Evolutionary conservation across 1,140 invertebrate species (phyloP).

Genomic region (Platyura marginata): DNA sequence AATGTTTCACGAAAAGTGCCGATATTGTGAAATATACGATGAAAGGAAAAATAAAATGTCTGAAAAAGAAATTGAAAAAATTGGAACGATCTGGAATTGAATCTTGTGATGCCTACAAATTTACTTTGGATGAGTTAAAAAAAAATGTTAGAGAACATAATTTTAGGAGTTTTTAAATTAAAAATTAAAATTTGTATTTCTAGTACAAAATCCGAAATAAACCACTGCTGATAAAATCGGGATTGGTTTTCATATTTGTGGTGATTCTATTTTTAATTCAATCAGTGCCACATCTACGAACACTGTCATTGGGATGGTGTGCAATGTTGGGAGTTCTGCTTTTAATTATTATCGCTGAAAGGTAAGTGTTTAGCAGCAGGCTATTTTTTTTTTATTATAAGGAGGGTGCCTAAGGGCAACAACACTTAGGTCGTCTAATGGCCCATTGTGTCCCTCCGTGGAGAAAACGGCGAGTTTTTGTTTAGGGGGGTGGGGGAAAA

Average conservation of each 20-base stretch:
- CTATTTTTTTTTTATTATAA: too few species aligned
- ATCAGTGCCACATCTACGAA: conserved; percentile 47
- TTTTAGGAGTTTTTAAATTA: conserved; percentile 11
- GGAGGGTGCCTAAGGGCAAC: too few species aligned
- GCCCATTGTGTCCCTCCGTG: too few species aligned
- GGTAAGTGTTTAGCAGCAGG: too few species aligned
- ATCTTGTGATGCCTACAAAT: conserved; percentile 45
- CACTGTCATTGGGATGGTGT: conserved; percentile 65
- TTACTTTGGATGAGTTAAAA: conserved; percentile 51
- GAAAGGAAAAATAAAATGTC: conserved; percentile 48
- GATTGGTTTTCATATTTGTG: conserved; percentile 46
- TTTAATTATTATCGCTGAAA: conserved; percentile 55
- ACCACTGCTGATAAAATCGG: conserved; percentile 52
- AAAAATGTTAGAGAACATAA: conserved; percentile 47
- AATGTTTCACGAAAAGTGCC: conserved; percentile 70
- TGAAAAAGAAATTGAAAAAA: conserved; percentile 47
- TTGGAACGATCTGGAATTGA: conserved; percentile 40
- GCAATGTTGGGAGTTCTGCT: conserved; percentile 61
- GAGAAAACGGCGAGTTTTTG: too few species aligned
- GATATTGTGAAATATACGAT: conserved; percentile 56
- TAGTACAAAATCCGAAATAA: conserved; percentile 67
- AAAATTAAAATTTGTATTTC: background rate
- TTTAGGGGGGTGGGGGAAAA: too few species aligned
- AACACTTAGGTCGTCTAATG: too few species aligned
- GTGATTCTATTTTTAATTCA: conserved; percentile 69